phyloP scores from a whole-genome alignment of 2,888 invertebrate species.

The Lycocerus yunnanus region DNA sequence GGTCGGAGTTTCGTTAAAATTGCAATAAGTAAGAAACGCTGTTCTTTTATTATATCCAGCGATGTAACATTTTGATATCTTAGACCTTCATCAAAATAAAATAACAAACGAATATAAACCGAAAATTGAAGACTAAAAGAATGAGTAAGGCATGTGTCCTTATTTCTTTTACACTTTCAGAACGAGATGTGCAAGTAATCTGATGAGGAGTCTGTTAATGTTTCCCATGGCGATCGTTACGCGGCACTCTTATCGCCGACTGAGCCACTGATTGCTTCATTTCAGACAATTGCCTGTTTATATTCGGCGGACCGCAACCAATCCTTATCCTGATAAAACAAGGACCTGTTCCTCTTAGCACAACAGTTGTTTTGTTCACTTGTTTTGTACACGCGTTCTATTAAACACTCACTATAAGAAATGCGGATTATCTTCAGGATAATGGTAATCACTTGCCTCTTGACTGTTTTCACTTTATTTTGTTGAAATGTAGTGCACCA shows the following conservation, averaged over 20 bases:
- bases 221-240: constrained; percentile 57
- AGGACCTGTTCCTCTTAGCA: constrained; percentile 44
- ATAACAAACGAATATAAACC: constrained; percentile 16
- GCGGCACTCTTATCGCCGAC: constrained; percentile 57
- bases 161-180: constrained; percentile 40
- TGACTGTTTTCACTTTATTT: constrained; percentile 39
- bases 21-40: background rate
- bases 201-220: constrained; percentile 59
- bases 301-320: constrained; percentile 57
- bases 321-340: constrained; percentile 51
- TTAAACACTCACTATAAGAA: constrained; percentile 42
- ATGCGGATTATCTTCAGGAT: constrained; percentile 46
- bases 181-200: constrained; percentile 56
- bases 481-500: constrained; percentile 10
- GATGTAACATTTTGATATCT: constrained; percentile 2
- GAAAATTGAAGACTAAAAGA: constrained; percentile 31
- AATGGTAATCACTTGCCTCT: constrained; percentile 45
- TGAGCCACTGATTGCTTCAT: constrained; percentile 59
- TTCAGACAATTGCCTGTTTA: constrained; percentile 60
- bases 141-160: constrained; percentile 34
- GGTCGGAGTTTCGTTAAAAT: background rate
- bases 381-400: constrained; percentile 40
- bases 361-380: constrained; percentile 40
- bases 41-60: background rate
- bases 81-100: constrained; percentile 2